phyloP scores from a whole-genome alignment of 1,140 invertebrate genomes.

The Carposina sasakii region DNA sequence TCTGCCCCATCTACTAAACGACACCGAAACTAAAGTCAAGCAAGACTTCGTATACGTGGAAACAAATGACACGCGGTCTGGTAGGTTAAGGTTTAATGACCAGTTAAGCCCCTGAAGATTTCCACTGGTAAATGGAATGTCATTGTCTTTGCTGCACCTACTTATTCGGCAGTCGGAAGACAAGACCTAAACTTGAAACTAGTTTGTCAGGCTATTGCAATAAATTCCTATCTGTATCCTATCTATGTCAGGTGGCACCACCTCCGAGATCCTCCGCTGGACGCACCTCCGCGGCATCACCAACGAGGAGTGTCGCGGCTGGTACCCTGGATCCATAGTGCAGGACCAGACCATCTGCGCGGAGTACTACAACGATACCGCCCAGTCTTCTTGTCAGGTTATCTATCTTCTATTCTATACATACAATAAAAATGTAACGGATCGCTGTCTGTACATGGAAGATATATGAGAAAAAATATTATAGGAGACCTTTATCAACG shows the following conservation, averaged over 20 bases:
- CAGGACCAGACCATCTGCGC: conserved; percentile 39
- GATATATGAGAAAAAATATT: no score
- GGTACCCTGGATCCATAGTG: conserved; percentile 29
- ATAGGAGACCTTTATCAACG: no score
- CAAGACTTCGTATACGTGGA: no score
- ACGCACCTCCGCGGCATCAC: conserved; percentile 35
- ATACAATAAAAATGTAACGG: no score
- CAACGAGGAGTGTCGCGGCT: conserved; percentile 29
- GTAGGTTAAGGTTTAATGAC: not conserved
- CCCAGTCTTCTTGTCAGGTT: conserved; percentile 43
- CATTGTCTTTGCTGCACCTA: not conserved
- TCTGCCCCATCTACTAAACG: no score
- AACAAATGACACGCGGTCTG: no score
- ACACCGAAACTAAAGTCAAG: no score
- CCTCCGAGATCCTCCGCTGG: conserved; percentile 33
- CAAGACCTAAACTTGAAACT: not conserved
- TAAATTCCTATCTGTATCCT: not conserved
- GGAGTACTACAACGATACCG: conserved; percentile 37
- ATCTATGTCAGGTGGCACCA: conserved; percentile 24
- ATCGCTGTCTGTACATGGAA: no score
- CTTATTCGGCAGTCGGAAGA: not conserved
- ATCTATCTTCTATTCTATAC: no score
- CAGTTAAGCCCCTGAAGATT: not conserved
- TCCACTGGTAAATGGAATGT: not conserved
- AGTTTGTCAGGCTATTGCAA: not conserved